Evolutionary conservation across 2,797 vertebrate species (phyloP), one percentile per base, ranked within the genome.

Genomic region (Coilia nasus): DNA sequence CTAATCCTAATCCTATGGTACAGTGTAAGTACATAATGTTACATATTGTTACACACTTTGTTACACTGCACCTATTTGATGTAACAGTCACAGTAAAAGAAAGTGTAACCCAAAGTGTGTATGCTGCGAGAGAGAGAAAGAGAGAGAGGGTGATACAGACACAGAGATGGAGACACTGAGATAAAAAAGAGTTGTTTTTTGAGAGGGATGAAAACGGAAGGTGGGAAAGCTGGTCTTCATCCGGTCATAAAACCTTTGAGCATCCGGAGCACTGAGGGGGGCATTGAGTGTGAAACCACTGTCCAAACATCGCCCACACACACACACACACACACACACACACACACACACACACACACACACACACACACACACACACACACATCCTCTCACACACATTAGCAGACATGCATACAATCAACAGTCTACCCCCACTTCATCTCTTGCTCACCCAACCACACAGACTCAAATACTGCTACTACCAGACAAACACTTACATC

Each of bases 281-380:
- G 31, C 67, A 92, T 90, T 84, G 86, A 88, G 91, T 88, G 84
- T 88, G 86, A 92, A 92, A 92, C 85, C 21, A 10, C 87, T 90
- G 90, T 87, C 85, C 87, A 91, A 93, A 75, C 67, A 75, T 23
- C 2, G 60, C 15, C 21, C 25, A 6, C 14, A 1, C 25, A 25
- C 23, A 14, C 1, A 25, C 62, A 28, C 25, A 25, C n/a, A 28
- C 62, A 11, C 23, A 5, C 64, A 31, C 64, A 6, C 64, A 71
- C 14, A 71, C 28, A 35, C 15, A 17, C 67, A 35, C 14, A 71
- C 67, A 71, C 31, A 35, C 64, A 17, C 64, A 71, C 28, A 35
- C 67, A 64, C 67, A 75, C 67, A 35, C 67, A 75, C 67, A 75
- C 67, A 75, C 17, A 19, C 17, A 19, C 25, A 31, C 64, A 15